Evolutionary conservation across 2,888 invertebrate genomes (phyloP).

Genomic region (Torymus texanus): DNA sequence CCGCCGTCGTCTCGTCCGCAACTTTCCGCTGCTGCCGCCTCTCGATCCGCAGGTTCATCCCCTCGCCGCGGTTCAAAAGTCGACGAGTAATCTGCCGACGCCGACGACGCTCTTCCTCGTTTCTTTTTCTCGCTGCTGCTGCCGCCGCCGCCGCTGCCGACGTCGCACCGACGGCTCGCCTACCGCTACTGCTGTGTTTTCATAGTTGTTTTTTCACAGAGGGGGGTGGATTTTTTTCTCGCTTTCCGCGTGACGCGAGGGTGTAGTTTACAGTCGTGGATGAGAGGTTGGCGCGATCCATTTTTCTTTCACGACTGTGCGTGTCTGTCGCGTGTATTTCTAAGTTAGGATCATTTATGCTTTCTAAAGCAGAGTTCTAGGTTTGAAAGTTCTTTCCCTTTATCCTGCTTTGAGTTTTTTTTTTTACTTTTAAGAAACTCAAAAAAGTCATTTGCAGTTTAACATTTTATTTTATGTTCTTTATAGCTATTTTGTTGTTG

Average conservation of each 20-base stretch:
- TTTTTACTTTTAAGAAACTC: no score
- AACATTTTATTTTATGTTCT: no score
- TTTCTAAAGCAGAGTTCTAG: not conserved
- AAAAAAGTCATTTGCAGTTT: no score
- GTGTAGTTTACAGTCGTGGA: no score
- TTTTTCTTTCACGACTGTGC: not conserved
- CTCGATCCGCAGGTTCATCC: conserved; percentile 40
- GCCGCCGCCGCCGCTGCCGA: no score
- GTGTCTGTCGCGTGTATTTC: not conserved
- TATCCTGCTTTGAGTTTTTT: not conserved
- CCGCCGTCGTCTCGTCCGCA: conserved; percentile 37
- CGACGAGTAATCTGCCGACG: conserved; percentile 43
- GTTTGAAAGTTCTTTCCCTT: not conserved
- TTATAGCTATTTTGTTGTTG: no score
- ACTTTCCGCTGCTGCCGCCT: conserved; percentile 53
- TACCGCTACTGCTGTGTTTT: no score
- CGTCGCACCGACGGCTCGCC: no score
- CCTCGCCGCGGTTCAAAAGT: conserved; percentile 49
- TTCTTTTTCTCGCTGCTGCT: not conserved
- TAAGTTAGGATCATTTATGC: conserved; percentile 17
- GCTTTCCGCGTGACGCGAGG: not conserved
- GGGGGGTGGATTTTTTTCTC: not conserved
- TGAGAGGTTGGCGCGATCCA: not conserved
- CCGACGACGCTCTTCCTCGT: not conserved
- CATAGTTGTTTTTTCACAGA: no score